phyloP scores from a whole-genome alignment of 2,888 invertebrate species.

The Chirona hameri region DNA sequence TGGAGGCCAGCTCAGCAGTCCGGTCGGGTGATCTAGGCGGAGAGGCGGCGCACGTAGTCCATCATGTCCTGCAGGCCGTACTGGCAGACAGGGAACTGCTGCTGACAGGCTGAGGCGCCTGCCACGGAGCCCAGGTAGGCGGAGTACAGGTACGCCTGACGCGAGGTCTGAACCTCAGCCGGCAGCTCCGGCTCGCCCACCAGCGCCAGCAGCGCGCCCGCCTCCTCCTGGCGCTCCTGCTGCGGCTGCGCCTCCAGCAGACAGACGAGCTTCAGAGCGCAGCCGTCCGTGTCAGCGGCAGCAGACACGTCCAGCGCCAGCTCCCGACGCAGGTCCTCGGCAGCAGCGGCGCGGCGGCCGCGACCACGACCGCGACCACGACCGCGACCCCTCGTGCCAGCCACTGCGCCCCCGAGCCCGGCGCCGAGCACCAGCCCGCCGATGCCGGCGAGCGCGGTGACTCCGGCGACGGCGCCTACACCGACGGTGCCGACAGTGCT shows the following conservation, averaged over 20 bases:
- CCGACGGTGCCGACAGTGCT: neutral
- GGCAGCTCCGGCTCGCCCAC: neutral
- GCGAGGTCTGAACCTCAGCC: neutral
- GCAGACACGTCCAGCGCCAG: neutral
- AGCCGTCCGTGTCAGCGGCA: neutral
- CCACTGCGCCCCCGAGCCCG: neutral
- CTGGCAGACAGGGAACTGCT: neutral
- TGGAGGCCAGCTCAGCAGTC: too few relatives aligned
- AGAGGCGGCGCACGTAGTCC: neutral
- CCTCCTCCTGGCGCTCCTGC: neutral
- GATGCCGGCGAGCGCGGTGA: neutral
- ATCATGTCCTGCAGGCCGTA: neutral
- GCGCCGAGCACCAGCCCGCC: neutral
- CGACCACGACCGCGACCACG: neutral
- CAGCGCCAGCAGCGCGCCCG: neutral
- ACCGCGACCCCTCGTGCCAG: neutral
- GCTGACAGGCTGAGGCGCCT: neutral
- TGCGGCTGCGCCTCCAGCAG: slow-evolving; percentile 4
- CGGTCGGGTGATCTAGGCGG: neutral
- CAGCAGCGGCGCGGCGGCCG: neutral
- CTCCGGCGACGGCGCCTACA: neutral
- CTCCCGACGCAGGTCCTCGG: neutral
- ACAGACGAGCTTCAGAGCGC: neutral
- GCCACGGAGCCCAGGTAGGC: neutral
- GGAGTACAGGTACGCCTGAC: neutral